These are phyloP conservation scores for Ditylenchus weischeri DNA, from an alignment of 2,888 invertebrate genomes.

Conservation along the genomic window DNA sequence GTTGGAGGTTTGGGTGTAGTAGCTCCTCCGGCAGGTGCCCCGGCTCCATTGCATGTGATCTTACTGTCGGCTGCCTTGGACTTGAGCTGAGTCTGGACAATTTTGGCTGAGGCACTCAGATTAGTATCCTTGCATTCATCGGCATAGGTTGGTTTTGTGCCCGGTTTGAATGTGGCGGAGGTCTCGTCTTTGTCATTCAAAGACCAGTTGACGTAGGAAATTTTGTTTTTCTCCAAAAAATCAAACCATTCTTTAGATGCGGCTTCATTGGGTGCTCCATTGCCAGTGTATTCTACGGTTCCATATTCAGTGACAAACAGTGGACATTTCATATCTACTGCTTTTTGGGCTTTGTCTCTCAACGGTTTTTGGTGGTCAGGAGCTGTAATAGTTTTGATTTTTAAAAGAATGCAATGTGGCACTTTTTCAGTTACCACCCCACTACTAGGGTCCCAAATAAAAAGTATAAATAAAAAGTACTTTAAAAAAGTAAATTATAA, in stretches of 20 bases:
- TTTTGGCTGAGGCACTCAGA: constrained; percentile 17
- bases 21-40: too few species aligned
- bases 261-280: constrained; percentile 14
- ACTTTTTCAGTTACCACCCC: too few species aligned
- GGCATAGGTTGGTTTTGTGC: constrained; percentile 1
- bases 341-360: constrained; percentile 13
- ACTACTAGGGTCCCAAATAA: too few species aligned
- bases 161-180: constrained; percentile 19
- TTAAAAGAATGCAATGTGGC: too few species aligned
- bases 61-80: background rate
- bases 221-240: constrained; percentile 19
- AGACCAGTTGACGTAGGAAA: constrained; percentile 28
- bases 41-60: background rate
- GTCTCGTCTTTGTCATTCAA: constrained; percentile 16
- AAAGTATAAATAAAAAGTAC: too few species aligned
- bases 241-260: constrained; percentile 14
- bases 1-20: too few species aligned
- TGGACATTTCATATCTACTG: constrained; percentile 21
- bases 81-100: constrained; percentile 9
- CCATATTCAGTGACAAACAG: constrained; percentile 32
- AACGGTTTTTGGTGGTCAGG: constrained; percentile 10
- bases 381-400: too few species aligned
- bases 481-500: too few species aligned
- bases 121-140: constrained; percentile 12
- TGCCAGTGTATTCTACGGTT: constrained; percentile 27